These are phyloP conservation scores for Nephrotoma flavescens DNA, from an alignment of 2,888 invertebrate genomes.

Conservation along the genomic window DNA sequence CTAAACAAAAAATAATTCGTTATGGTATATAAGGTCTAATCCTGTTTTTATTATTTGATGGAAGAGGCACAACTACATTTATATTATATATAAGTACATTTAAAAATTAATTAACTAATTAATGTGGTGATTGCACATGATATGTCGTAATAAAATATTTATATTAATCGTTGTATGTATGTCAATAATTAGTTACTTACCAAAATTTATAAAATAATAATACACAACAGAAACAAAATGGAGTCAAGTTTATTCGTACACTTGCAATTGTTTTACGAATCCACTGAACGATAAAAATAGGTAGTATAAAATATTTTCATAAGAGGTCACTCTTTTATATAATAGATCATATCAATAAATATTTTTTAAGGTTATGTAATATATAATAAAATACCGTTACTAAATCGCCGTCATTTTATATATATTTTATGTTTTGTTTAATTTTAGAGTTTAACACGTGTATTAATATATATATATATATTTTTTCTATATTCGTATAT, in stretches of 20 bases:
- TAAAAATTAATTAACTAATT: not conserved
- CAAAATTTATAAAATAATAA: not conserved
- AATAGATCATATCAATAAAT: too few relatives aligned
- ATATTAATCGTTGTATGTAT: not conserved
- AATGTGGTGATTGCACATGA: not conserved
- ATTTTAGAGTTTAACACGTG: not conserved
- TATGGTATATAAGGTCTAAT: not conserved
- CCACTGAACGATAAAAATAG: not conserved
- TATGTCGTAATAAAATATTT: not conserved
- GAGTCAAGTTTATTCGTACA: not conserved
- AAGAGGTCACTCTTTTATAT: not conserved
- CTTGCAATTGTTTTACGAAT: not conserved
- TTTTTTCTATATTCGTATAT: not conserved
- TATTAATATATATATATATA: not conserved
- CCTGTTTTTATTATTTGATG: too few relatives aligned
- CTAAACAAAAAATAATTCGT: not conserved
- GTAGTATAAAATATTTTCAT: not conserved
- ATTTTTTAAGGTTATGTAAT: not conserved
- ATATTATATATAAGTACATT: not conserved
- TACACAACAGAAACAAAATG: not conserved
- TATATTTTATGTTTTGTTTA: not conserved
- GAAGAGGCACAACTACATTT: not conserved
- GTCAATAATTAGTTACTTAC: not conserved
- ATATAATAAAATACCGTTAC: not conserved
- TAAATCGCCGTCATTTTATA: not conserved